phyloP scores from a whole-genome alignment of 1,140 invertebrate genomes.

The Cydia pomonella region DNA sequence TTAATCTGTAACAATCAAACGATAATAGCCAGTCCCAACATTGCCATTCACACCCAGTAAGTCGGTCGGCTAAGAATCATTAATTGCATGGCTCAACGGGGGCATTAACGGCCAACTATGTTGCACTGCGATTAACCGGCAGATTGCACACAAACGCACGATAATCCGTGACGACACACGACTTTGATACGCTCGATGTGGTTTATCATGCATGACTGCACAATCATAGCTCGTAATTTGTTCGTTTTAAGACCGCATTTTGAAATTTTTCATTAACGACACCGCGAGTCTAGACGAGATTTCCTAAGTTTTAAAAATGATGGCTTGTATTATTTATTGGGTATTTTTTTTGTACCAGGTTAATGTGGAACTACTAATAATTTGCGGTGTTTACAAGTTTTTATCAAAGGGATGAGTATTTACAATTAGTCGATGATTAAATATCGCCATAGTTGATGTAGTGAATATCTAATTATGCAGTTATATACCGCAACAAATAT shows the following conservation, averaged over 20 bases:
- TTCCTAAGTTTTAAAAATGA: background rate
- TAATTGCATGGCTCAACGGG: background rate
- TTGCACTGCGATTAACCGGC: background rate
- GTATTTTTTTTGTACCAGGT: background rate
- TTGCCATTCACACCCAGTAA: background rate
- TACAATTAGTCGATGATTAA: no score
- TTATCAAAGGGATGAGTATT: no score
- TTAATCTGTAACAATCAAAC: background rate
- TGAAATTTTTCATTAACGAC: slow-evolving; percentile 26
- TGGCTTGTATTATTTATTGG: background rate
- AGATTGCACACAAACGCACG: background rate
- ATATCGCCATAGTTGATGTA: no score
- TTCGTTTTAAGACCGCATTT: slow-evolving; percentile 4
- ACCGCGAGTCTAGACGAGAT: slow-evolving; percentile 13
- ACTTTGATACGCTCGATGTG: slow-evolving; percentile 6
- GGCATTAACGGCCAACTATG: background rate
- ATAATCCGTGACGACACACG: slow-evolving; percentile 12
- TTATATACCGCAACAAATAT: no score
- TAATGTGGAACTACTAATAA: background rate
- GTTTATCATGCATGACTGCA: background rate
- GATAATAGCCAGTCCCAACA: background rate
- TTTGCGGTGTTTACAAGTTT: no score
- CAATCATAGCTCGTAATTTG: background rate
- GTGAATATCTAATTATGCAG: no score
- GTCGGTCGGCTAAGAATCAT: background rate